Evolutionary conservation across 2,888 invertebrate species (phyloP).

Genomic region (Hydrotaea diabolus): DNA sequence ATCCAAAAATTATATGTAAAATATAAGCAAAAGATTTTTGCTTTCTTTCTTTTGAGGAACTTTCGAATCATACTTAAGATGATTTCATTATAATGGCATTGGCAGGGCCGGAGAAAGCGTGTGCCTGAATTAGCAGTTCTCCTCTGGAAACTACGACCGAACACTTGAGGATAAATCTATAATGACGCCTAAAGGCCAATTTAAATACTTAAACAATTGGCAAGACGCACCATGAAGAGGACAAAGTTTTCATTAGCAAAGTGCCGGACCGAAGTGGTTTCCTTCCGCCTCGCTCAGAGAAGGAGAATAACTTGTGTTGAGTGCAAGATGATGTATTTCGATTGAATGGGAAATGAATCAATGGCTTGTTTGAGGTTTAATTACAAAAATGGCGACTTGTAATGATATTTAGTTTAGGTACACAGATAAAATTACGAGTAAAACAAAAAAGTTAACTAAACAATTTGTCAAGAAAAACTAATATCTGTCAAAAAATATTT

Average conservation of each 20-base stretch:
- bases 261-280: not conserved
- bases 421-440: too few species aligned
- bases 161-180: conserved; percentile 52
- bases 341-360: too few species aligned
- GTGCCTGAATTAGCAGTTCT: not conserved
- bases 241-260: conserved; percentile 8
- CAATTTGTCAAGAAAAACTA: too few species aligned
- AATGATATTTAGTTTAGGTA: too few species aligned
- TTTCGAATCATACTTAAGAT: conserved; percentile 9
- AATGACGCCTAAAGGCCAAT: conserved; percentile 53
- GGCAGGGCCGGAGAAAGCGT: not conserved
- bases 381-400: too few species aligned
- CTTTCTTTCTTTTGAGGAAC: not conserved
- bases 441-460: too few species aligned
- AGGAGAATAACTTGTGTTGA: too few species aligned
- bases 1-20: too few species aligned
- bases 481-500: too few species aligned
- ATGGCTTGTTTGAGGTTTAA: too few species aligned
- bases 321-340: not conserved
- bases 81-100: not conserved
- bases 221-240: not conserved
- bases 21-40: too few species aligned
- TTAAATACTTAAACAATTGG: conserved; percentile 50
- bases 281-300: too few species aligned
- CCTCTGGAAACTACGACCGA: conserved; percentile 30